Conservation (phyloP, 2,888 invertebrate genomes). For the Vannuccia rotundouncinata region DNA sequence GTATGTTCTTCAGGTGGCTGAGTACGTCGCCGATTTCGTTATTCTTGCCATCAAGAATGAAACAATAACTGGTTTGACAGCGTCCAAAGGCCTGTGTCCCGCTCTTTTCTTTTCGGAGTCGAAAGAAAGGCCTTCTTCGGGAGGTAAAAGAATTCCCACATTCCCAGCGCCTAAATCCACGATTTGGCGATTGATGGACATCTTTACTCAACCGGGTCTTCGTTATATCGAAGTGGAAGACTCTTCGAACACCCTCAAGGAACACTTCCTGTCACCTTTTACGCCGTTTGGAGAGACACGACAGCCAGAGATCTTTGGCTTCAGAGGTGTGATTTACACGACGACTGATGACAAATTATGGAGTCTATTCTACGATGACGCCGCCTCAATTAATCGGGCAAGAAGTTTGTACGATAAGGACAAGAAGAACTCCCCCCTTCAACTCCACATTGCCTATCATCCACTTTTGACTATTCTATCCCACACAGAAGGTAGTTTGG, state of each 20-base stretch:
- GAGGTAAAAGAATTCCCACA: neutral
- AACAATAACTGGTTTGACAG: neutral
- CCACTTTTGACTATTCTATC: neutral
- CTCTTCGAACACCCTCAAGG: neutral
- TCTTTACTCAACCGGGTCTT: neutral
- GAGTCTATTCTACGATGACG: neutral
- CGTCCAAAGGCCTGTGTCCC: neutral
- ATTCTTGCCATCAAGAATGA: neutral
- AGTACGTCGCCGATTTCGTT: neutral
- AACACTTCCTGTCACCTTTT: neutral
- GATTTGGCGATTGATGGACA: neutral
- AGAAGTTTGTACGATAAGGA: neutral
- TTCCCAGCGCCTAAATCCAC: neutral
- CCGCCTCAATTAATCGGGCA: neutral
- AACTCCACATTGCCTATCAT: neutral
- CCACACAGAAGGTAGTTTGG: neutral
- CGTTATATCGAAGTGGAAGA: neutral
- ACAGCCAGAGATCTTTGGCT: neutral
- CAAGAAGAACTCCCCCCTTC: neutral
- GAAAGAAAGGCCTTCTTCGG: neutral
- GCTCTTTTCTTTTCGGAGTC: neutral
- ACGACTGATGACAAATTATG: neutral
- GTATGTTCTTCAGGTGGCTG: neutral
- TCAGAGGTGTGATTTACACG: neutral
- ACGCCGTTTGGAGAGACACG: neutral